Base-by-base conservation (phyloP, 2,113 vertebrate species). In the Todiramphus chloris region DNA sequence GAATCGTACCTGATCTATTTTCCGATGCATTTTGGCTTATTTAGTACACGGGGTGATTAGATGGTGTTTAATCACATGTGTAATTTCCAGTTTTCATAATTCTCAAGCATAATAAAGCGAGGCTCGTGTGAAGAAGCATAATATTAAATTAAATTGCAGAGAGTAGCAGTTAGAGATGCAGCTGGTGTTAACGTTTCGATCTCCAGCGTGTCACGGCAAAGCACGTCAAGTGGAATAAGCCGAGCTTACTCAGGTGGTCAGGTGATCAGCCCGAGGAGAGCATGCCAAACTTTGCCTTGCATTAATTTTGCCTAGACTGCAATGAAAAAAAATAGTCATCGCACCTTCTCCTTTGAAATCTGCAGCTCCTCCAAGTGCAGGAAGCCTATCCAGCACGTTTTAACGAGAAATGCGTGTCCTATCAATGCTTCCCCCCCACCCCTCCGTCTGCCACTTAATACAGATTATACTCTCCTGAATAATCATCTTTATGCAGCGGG, bases 141-240 rank as follows among this genome's bases (percentile, higher is more conserved):
- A 41, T 56, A 55, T 96, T 87, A 86, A 94, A 97, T 92, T 95
- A 87, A 96, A 95, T 74, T 86, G 95, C 92, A 81, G 25, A 68
- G 94, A 87, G 87, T 70, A 88, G 80, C 89, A 39, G 55, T 88
- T 69, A 90, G 73, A 80, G 93, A 39, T 89, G 93, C 97, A 96
- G 95, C 93, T 96, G 92, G 90, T 83, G 90, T 96, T 96, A 96
- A 77, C 20, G 6, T 94, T 94, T 90, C 31, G 79, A 93, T 97
- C 94, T 92, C 88, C 67, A 85, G 79, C 50, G 10, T 92, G 96
- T 96, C 93, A 92, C 28, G 1, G 89, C 39, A 62, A 86, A 96
- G 94, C 95, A 75, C 78, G 98, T 98, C 97, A 98, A 96, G 98
- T 96, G 98, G 98, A 98, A 98, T 98, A 97, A 98, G 96, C 96